Evolutionary conservation across 2,113 vertebrate species (phyloP), one percentile per base, ranked within the genome.

Genomic region (Amazona vittata): DNA sequence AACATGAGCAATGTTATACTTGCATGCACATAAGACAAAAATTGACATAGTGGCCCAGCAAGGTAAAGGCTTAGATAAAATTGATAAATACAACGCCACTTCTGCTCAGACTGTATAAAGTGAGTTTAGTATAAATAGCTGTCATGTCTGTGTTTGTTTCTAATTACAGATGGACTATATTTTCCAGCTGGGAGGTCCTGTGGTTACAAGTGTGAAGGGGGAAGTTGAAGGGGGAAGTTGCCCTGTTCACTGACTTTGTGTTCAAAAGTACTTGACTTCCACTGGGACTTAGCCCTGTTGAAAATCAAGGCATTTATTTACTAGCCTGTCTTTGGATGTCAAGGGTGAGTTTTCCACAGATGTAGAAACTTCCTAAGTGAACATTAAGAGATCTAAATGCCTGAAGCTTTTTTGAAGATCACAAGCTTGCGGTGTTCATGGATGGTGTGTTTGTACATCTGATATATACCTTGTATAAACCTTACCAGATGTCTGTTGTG

Each of bases 1-100:
- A 94, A 92, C 89, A 86, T 89, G 96, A 95, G 79, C 85, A 55
- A 22, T 83, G 70, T 83, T 92, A 2, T 78, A 43, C 28, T 81
- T 95, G 75, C 60, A 65, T 33, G 79, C 69, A 62, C 37, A 33
- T 43, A 75, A 88, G 69, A 86, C 86, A 90, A 60, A 71, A 64
- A 71, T 47, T 68, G 73, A 50, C 71, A 86, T n/a, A 53, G 91
- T 69, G 62, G 9, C 16, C 80, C 12, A 21, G 26, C 65, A 89
- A 64, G 35, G 73, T 64, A 60, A 86, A 84, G 80, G 18, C 50
- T 74, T 74, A 89, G 53, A 64, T 63, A 70, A 65, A 81, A 71
- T 9, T 47, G 29, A 13, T 80, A 67, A 74, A 11, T 33, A 20
- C 2, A 3, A 41, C 14, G 8, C 14, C 50, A 60, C 22, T 92